Evolutionary conservation across 2,888 invertebrate species (phyloP), one percentile per base, ranked within the genome.

Genomic region (Polyploca ridens): DNA sequence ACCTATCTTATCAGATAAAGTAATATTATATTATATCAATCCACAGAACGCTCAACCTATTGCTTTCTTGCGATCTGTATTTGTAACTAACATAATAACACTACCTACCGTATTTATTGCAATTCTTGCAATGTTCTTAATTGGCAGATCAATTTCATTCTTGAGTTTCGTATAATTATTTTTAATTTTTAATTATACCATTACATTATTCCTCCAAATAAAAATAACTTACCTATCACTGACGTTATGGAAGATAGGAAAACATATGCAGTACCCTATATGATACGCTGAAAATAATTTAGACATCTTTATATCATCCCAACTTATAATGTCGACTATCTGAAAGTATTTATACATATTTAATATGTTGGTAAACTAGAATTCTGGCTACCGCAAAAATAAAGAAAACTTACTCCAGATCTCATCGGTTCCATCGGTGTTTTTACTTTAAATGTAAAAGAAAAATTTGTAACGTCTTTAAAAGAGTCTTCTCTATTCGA

Each of bases 201-300:
- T 27, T 1, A 27, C 27, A 27, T 27, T 27, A 27, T 35, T 35
- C 3, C 7, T 10, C 38, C 5, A 10, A 13, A 0, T 7, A 58
- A 11, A 10, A 0, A 46, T 38, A 49, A 35, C 81, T 79, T 75
- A 93, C 93, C 86, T 88, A 72, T 93, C 93, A 41, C 93, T 91
- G 38, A 89, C 64, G 69, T 83, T 93, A 69, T 93, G 92, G 69
- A 94, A 93, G 74, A 94, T 88, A 1, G 93, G 93, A 69, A 93
- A 94, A 76, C 93, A 93, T 65, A 92, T 78, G 67, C 90, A 91
- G 70, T 88, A 93, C 72, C 93, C 93, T 60, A 93, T 87, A 66
- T 92, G 91, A 71, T 94, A 94, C 0, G 93, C 90, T 10, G 90
- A 84, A 74, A 93, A 88, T 14, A 94, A 66, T 69, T 77, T 82